phyloP scores from a whole-genome alignment of 2,888 invertebrate species.

The Andrena dorsata region DNA sequence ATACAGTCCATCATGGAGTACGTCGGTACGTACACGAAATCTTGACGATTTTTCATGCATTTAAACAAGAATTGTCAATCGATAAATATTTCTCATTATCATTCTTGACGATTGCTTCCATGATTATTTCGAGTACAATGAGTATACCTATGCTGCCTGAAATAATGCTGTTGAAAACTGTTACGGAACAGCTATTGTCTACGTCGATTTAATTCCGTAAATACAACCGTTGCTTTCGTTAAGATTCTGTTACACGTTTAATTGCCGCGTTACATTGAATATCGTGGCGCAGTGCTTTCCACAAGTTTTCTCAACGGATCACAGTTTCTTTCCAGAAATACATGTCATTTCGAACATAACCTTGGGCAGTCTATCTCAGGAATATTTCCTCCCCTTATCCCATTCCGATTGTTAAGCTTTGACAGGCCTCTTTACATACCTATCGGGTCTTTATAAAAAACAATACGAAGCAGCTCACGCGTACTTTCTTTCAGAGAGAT shows the following conservation, averaged over 20 bases:
- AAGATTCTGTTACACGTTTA: slow-evolving; percentile 17
- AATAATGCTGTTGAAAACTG: slow-evolving; percentile 4
- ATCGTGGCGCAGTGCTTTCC: neutral
- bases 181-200: slow-evolving; percentile 56
- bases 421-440: neutral
- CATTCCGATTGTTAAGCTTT: neutral
- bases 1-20: slow-evolving; percentile 80
- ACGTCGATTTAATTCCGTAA: slow-evolving; percentile 68
- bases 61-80: slow-evolving; percentile 26
- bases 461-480: neutral
- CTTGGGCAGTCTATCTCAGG: slow-evolving; percentile 15
- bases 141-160: neutral
- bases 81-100: slow-evolving; percentile 16
- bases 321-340: slow-evolving; percentile 2
- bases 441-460: neutral
- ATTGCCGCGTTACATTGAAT: neutral
- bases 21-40: slow-evolving; percentile 76
- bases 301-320: neutral
- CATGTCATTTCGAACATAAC: slow-evolving; percentile 30
- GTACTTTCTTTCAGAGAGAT: neutral
- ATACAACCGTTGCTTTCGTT: slow-evolving; percentile 65
- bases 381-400: slow-evolving; percentile 15
- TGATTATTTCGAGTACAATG: slow-evolving; percentile 19
- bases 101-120: slow-evolving; percentile 6
- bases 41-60: slow-evolving; percentile 63